A percentile compares a stretch with the other conserved stretches of the same genome.
These are phyloP conservation scores for Gobius niger DNA, from an alignment of 2,113 vertebrate genomes.

Conservation along the genomic window DNA sequence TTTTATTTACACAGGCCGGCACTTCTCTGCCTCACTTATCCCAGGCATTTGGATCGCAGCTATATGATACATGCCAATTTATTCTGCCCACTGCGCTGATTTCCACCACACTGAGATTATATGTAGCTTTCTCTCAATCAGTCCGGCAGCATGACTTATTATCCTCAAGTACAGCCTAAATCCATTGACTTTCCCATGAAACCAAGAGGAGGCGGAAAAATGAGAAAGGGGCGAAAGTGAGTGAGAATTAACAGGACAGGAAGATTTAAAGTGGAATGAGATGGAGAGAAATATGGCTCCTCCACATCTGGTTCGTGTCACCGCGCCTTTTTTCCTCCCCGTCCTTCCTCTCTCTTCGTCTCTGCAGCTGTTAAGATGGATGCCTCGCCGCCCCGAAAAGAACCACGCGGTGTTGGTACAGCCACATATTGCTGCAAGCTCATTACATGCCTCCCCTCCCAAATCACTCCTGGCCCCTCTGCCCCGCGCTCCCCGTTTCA, in stretches of 20 bases:
- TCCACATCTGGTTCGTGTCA: slow-evolving; percentile 48
- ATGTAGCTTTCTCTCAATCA: slow-evolving; percentile 18
- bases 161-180: slow-evolving; percentile 14
- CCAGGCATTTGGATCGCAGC: background rate
- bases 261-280: slow-evolving; percentile 33
- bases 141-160: slow-evolving; percentile 22
- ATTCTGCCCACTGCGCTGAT: slow-evolving; percentile 14
- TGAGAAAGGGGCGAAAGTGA: slow-evolving; percentile 23
- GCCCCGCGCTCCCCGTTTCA: slow-evolving; percentile 49
- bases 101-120: slow-evolving; percentile 13
- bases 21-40: slow-evolving; percentile 10
- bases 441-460: slow-evolving; percentile 60
- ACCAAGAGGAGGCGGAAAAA: slow-evolving; percentile 15
- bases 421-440: slow-evolving; percentile 62
- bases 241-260: slow-evolving; percentile 23
- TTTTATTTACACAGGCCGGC: slow-evolving; percentile 10
- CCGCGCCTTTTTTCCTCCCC: slow-evolving; percentile 33
- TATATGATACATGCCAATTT: slow-evolving; percentile 12
- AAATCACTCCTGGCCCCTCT: slow-evolving; percentile 46
- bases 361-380: slow-evolving; percentile 70
- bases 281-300: slow-evolving; percentile 37
- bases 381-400: slow-evolving; percentile 60
- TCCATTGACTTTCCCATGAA: slow-evolving; percentile 22
- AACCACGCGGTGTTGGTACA: slow-evolving; percentile 60
- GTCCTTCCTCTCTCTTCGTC: slow-evolving; percentile 28